Percentiles rank a stretch among this genome's conserved stretches.
These are phyloP conservation scores for Eulemur albifrons DNA, from an alignment of 2,797 vertebrate genomes.

Conservation along the genomic window DNA sequence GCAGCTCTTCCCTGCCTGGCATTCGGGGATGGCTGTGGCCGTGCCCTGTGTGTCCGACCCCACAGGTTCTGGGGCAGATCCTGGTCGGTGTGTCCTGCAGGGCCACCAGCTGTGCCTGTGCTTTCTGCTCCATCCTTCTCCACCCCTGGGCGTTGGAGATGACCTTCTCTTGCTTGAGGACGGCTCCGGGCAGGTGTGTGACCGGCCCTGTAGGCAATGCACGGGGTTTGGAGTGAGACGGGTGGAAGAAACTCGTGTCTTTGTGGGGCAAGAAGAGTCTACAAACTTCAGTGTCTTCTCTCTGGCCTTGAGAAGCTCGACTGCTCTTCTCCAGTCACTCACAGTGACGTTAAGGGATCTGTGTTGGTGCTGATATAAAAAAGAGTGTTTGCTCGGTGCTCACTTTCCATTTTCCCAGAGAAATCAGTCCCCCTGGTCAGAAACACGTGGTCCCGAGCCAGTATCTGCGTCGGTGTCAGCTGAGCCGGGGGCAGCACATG, in stretches of 20 bases:
- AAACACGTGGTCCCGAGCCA: not conserved
- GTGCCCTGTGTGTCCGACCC: not conserved
- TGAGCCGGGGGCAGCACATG: not conserved
- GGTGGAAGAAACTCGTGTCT: not conserved
- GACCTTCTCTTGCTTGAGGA: not conserved
- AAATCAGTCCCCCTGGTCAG: conserved; percentile 44
- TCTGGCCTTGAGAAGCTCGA: not conserved
- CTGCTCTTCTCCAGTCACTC: not conserved
- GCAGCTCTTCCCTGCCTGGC: accelerated
- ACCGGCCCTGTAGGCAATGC: not conserved
- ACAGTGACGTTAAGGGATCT: not conserved
- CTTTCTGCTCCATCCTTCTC: not conserved
- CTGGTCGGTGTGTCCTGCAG: not conserved
- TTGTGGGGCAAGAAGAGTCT: not conserved
- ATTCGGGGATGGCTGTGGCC: accelerated
- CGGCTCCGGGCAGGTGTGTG: not conserved
- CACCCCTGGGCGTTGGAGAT: not conserved
- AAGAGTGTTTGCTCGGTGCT: not conserved
- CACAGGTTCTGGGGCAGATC: not conserved
- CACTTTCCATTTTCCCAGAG: not conserved
- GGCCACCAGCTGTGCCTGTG: accelerated
- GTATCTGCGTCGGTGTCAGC: not conserved
- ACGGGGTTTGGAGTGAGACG: not conserved
- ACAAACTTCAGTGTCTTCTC: not conserved
- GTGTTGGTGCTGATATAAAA: not conserved